Conservation (phyloP, 2,113 vertebrate genomes). For the Cinclus mexicanus region DNA sequence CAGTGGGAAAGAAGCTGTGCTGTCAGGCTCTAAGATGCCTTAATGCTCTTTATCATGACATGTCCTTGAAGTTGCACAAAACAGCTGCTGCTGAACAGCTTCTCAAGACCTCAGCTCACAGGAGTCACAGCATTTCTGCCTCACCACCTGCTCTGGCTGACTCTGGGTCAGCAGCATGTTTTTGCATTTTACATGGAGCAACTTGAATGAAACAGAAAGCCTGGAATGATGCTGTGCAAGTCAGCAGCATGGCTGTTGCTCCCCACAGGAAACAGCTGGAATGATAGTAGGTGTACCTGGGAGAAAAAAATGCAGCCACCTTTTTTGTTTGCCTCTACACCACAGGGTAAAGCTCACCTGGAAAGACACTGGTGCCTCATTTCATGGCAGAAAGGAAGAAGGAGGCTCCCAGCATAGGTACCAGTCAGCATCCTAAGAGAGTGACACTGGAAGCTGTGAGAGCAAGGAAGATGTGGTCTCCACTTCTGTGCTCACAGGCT, state of each 20-base stretch:
- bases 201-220: not conserved
- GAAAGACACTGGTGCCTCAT: not conserved
- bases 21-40: not conserved
- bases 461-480: not conserved
- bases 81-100: not conserved
- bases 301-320: not conserved
- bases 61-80: conserved; percentile 1
- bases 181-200: not conserved
- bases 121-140: not conserved
- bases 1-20: not conserved
- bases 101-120: not conserved
- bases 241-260: not conserved
- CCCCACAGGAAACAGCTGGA: not conserved
- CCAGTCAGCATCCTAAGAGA: not conserved
- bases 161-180: not conserved
- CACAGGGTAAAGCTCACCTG: not conserved
- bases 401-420: not conserved
- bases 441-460: not conserved
- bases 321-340: not conserved
- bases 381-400: not conserved
- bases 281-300: not conserved
- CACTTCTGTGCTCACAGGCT: not conserved
- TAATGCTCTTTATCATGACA: not conserved
- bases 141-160: not conserved
- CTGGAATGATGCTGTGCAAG: not conserved